These are phyloP conservation scores for Balaeniceps rex DNA, from an alignment of 2,113 vertebrate genomes.

Conservation along the genomic window DNA sequence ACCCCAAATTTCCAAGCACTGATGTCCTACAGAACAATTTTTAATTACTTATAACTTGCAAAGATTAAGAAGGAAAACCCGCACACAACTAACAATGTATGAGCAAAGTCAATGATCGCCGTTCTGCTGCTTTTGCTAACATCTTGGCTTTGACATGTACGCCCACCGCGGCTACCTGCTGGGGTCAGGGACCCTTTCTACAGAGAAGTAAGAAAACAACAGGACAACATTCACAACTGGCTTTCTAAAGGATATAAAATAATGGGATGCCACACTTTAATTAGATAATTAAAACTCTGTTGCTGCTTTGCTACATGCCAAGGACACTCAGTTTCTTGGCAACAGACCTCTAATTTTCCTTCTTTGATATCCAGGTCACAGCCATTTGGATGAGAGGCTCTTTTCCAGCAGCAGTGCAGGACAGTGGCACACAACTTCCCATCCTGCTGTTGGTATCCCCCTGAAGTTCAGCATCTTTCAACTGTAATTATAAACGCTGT, in stretches of 20 bases:
- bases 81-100: background rate
- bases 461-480: background rate
- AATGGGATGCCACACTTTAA: background rate
- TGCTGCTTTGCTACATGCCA: conserved; percentile 37
- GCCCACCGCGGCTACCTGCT: background rate
- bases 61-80: background rate
- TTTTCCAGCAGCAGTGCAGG: background rate
- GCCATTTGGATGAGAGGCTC: background rate
- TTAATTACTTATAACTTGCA: background rate
- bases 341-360: conserved; percentile 27
- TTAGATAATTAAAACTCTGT: conserved; percentile 45
- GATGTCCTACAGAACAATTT: background rate
- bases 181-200: background rate
- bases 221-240: background rate
- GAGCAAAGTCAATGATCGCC: background rate
- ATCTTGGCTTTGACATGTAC: background rate
- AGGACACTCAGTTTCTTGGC: conserved; percentile 59
- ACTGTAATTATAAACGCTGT: background rate
- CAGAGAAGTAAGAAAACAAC: background rate
- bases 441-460: background rate
- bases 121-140: background rate
- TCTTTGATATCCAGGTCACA: conserved; percentile 56
- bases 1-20: background rate
- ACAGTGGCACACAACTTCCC: background rate
- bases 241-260: background rate